phyloP scores from a whole-genome alignment of 2,888 invertebrate species.

The Lumbricus terrestris region DNA sequence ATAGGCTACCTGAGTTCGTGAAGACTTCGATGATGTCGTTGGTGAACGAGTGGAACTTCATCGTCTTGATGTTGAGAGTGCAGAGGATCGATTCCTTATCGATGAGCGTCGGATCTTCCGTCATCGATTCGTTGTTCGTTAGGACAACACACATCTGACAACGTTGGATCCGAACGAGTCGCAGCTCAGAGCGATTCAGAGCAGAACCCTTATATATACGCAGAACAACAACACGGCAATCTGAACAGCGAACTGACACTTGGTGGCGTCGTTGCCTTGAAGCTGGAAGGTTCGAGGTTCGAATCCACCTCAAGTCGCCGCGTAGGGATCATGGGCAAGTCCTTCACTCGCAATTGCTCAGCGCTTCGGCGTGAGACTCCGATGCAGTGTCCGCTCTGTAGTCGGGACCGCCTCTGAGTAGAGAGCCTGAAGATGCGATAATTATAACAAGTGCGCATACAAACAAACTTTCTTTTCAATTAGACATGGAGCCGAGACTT shows the following conservation, averaged over 20 bases:
- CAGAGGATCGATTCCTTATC: constrained; percentile 84
- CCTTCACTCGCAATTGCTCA: too few species aligned
- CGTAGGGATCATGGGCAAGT: too few species aligned
- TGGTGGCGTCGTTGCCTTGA: too few species aligned
- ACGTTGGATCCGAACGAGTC: constrained; percentile 96
- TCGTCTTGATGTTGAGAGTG: constrained; percentile 94
- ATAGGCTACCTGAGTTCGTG: background rate
- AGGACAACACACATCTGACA: constrained; percentile 99
- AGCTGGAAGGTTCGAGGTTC: too few species aligned
- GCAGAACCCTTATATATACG: constrained; percentile 94
- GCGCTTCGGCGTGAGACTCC: too few species aligned
- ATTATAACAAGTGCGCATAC: too few species aligned
- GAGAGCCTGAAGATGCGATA: too few species aligned
- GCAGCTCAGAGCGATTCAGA: constrained; percentile 94
- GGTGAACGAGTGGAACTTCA: constrained; percentile 62
- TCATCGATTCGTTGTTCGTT: constrained; percentile 71
- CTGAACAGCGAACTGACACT: background rate
- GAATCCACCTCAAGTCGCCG: too few species aligned
- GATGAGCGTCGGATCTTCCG: constrained; percentile 77
- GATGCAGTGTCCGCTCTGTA: too few species aligned
- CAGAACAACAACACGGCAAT: constrained; percentile 56
- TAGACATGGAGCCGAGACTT: too few species aligned
- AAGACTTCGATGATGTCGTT: constrained; percentile 12
- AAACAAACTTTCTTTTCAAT: too few species aligned
- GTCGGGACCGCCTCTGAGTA: too few species aligned